A percentile compares a stretch with the other conserved stretches of the same genome.
phyloP scores from a whole-genome alignment of 2,797 vertebrate species.

The Adelosebastes latens region DNA sequence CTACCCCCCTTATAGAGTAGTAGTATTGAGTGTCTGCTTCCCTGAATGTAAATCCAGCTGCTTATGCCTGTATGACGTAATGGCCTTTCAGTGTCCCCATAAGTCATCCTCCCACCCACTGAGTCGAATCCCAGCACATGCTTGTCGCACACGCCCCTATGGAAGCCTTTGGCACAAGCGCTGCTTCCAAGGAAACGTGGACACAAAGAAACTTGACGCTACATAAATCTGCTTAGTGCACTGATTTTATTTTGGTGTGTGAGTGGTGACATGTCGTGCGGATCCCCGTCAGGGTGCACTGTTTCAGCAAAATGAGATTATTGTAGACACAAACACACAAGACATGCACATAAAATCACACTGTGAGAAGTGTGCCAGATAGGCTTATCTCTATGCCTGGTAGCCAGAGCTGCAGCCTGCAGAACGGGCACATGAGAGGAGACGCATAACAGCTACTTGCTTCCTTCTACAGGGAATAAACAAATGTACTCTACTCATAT shows the following conservation, averaged over 20 bases:
- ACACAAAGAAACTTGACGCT: constrained; percentile 55
- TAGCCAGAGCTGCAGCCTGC: constrained; percentile 2
- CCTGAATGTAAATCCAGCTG: not conserved
- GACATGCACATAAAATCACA: constrained; percentile 14
- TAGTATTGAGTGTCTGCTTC: not conserved
- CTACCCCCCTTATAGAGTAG: not conserved
- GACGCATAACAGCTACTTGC: constrained; percentile 21
- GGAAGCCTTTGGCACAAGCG: constrained; percentile 17
- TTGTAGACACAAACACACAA: constrained; percentile 4
- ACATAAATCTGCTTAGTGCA: constrained; percentile 49
- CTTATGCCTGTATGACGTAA: constrained; percentile 29
- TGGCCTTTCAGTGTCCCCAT: constrained; percentile 1
- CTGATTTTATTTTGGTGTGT: constrained; percentile 53
- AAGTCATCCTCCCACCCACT: constrained; percentile 27
- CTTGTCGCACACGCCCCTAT: constrained; percentile 22
- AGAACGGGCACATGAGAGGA: constrained; percentile 3
- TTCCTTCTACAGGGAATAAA: constrained; percentile 18
- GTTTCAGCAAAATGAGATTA: constrained; percentile 35
- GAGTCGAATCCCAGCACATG: constrained; percentile 32
- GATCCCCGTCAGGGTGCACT: not conserved
- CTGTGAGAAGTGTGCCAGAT: constrained; percentile 14
- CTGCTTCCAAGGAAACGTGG: constrained; percentile 32
- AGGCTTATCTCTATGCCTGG: constrained; percentile 22
- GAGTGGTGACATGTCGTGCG: constrained; percentile 25
- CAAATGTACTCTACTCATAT: constrained; percentile 4